Percentiles rank a stretch among this genome's conserved stretches.
These are phyloP conservation scores for Tachina grossa DNA, from an alignment of 2,888 invertebrate species.

Conservation along the genomic window DNA sequence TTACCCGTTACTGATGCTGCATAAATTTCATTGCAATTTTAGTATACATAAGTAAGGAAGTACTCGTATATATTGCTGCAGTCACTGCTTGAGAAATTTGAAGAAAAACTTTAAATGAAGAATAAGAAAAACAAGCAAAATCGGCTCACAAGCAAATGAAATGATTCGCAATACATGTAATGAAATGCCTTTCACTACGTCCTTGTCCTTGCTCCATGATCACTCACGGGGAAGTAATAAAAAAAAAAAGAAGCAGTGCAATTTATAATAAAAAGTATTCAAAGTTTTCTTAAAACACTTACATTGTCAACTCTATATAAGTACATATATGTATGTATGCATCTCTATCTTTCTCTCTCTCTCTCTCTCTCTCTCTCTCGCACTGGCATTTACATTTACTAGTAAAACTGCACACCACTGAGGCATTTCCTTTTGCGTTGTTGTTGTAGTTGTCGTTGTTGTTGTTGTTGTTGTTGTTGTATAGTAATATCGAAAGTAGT, in stretches of 20 bases:
- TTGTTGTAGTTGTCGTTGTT: background rate
- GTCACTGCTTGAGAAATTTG: conserved; percentile 14
- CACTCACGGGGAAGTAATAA: conserved; percentile 10
- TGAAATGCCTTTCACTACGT: conserved; percentile 71
- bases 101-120: conserved; percentile 20
- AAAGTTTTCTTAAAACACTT: conserved; percentile 42
- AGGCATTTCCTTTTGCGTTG: no score
- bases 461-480: conserved; percentile 27
- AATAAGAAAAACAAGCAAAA: conserved; percentile 15
- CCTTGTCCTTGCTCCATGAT: conserved; percentile 62
- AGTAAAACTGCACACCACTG: no score
- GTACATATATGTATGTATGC: no score
- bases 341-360: background rate
- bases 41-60: conserved; percentile 1
- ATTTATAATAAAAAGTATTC: conserved; percentile 30
- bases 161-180: conserved; percentile 59
- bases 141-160: conserved; percentile 43
- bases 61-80: conserved; percentile 25
- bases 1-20: conserved; percentile 45
- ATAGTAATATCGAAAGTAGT: conserved; percentile 60
- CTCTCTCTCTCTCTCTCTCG: background rate
- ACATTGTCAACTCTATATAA: background rate
- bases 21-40: conserved; percentile 64
- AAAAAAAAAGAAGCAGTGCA: conserved; percentile 37
- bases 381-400: no score